These are phyloP conservation scores for Tolypeutes matacus DNA, from an alignment of 2,797 vertebrate species.

Conservation along the genomic window DNA sequence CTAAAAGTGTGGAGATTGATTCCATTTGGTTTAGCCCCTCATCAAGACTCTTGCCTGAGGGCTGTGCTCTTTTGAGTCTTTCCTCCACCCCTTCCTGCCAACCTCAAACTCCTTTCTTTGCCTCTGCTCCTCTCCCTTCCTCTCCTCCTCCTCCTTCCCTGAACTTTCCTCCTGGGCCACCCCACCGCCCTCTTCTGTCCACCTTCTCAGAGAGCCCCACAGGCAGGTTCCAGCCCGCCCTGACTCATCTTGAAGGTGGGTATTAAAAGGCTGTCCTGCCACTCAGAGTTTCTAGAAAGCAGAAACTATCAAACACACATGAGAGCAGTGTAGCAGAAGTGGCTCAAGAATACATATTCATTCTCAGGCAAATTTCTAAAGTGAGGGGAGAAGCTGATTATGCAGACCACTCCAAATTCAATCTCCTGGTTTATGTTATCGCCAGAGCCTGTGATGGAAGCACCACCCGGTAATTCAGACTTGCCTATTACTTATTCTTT, in stretches of 20 bases:
- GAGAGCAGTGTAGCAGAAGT: background rate
- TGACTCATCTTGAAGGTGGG: background rate
- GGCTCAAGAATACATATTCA: background rate
- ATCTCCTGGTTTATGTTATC: slow-evolving; percentile 78
- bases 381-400: slow-evolving; percentile 49
- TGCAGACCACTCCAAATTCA: slow-evolving; percentile 72
- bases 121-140: background rate
- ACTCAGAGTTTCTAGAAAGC: background rate
- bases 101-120: background rate
- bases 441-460: slow-evolving; percentile 6
- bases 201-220: background rate
- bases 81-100: background rate
- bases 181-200: fast-evolving
- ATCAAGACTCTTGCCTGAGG: background rate
- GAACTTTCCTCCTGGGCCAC: background rate
- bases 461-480: slow-evolving; percentile 68
- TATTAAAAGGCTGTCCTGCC: background rate
- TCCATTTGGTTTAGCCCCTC: background rate
- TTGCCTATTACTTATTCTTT: slow-evolving; percentile 80
- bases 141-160: background rate
- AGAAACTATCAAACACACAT: fast-evolving
- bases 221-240: fast-evolving
- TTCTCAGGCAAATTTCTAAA: slow-evolving; percentile 59
- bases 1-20: background rate
- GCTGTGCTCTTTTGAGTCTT: background rate